Conservation (phyloP, 2,888 invertebrate species). For the Neoaliturus tenellus region DNA sequence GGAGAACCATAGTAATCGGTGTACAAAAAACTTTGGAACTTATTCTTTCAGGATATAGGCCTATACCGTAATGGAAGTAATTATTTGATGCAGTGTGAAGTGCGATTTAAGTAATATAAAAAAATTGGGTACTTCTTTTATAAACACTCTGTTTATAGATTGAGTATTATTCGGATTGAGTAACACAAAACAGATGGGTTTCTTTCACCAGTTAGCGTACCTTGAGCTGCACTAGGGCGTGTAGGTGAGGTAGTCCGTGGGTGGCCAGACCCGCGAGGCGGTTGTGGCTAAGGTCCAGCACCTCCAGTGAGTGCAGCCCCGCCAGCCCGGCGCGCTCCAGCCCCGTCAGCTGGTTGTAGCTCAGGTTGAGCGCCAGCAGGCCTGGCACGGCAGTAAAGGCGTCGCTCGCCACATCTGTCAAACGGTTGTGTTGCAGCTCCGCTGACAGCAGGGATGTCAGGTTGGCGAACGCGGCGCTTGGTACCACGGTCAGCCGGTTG, state of each 20-base stretch:
- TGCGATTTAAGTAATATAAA: too few relatives aligned
- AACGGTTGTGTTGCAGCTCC: constrained; percentile 87
- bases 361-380: constrained; percentile 88
- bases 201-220: too few relatives aligned
- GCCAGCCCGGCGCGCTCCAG: constrained; percentile 86
- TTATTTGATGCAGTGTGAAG: too few relatives aligned
- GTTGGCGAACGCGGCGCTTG: constrained; percentile 85
- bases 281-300: constrained; percentile 90
- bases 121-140: too few relatives aligned
- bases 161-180: too few relatives aligned
- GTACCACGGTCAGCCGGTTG: constrained; percentile 74
- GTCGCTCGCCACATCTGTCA: constrained; percentile 82
- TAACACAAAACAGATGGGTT: too few relatives aligned
- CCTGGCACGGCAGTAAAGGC: constrained; percentile 88
- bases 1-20: too few relatives aligned
- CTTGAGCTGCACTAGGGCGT: constrained; percentile 91
- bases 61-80: too few relatives aligned
- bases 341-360: constrained; percentile 85
- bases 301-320: constrained; percentile 86
- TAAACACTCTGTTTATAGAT: too few relatives aligned
- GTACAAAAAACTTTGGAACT: too few relatives aligned
- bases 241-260: constrained; percentile 84
- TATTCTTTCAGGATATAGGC: too few relatives aligned
- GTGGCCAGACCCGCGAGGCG: constrained; percentile 79
- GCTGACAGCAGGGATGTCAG: constrained; percentile 83